Evolutionary conservation across 1,140 invertebrate species (phyloP), one percentile per base, ranked within the genome.

Genomic region (Cydia splendana): DNA sequence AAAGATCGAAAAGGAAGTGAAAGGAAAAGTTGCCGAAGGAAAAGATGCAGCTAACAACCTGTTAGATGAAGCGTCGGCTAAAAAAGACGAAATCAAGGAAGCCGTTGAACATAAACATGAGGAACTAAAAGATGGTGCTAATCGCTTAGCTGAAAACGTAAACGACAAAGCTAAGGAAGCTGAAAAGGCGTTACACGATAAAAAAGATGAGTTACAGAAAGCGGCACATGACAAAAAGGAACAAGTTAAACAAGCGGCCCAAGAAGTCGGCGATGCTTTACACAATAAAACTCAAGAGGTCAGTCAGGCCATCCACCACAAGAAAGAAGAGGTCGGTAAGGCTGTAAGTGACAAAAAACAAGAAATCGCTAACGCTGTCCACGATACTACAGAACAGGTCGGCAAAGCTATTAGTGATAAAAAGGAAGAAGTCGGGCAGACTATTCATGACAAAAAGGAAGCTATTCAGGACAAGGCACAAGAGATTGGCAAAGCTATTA

Each of bases 1-100:
- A 15, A 92, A 93, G 80, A 77, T 91, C 9, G 90, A 93, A 81
- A 85, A 89, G 51, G 90, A 90, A 76, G 77, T 88, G 4, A 91
- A 91, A 79, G 82, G 79, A 12, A 92, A 91, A 78, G 79, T 91
- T 51, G 75, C 83, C 28, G 88, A 91, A 77, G 82, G 83, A 4
- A 91, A 92, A 75, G 85, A 91, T 67, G 82, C 87, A 2, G 83
- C 84, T 57, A 86, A 86, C 18, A 82, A 91, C 73, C 76, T 90
- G 73, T 24, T 82, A 38, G 82, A 88, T 20, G 83, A 92, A 79
- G 86, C 80, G 0, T 80, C 90, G 13, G 81, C 78, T 18, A 83
- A 87, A 48, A 92, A 91, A 82, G 84, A 89, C 76, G 79, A 88
- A 28, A 80, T 90, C 51, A 84, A 90, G 83, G 80, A 89, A 45